Percentiles rank a stretch among this genome's conserved stretches.
phyloP scores from a whole-genome alignment of 2,113 vertebrate species.

The Naja naja region DNA sequence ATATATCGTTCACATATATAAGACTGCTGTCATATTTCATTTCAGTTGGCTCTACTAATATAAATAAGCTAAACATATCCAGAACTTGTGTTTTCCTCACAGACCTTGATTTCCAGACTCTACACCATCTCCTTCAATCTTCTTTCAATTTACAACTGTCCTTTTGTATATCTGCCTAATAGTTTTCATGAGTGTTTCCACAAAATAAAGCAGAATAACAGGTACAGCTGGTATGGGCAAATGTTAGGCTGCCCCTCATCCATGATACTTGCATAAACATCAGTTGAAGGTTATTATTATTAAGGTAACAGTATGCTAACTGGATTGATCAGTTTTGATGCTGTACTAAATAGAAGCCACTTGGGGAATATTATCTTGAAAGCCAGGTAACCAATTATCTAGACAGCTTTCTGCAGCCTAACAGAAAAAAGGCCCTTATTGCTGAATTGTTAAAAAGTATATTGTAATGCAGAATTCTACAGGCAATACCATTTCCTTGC shows the following conservation, averaged over 20 bases:
- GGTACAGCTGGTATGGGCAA: neutral
- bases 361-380: neutral
- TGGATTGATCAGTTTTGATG: neutral
- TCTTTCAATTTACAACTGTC: neutral
- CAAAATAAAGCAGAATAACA: neutral
- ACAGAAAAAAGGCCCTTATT: neutral
- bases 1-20: neutral
- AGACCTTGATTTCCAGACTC: neutral
- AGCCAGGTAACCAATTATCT: neutral
- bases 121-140: neutral
- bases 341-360: neutral
- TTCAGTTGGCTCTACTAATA: neutral
- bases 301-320: neutral
- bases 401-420: neutral
- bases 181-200: neutral
- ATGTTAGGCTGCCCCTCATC: no score
- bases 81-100: neutral
- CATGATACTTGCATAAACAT: neutral
- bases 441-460: constrained; percentile 15
- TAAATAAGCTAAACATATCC: neutral
- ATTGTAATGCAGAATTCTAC: neutral
- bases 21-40: neutral
- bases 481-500: constrained; percentile 16
- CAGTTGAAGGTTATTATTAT: neutral
- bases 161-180: neutral